Percentiles rank a stretch among this genome's conserved stretches.
phyloP scores from a whole-genome alignment of 2,113 vertebrate species.

The Malaclemys terrapin region DNA sequence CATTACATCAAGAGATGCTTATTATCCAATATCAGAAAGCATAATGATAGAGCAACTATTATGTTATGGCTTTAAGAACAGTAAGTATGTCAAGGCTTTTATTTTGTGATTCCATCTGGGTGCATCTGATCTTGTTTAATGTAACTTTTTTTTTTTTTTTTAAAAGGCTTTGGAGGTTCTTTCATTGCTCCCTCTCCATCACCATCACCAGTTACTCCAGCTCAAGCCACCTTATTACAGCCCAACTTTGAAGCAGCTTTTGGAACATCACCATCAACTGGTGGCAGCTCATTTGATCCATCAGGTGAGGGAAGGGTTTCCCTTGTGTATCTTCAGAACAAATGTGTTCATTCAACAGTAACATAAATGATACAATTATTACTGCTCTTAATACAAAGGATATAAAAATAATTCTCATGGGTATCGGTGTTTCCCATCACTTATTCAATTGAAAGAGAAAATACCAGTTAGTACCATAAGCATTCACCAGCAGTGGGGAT shows the following conservation, averaged over 20 bases:
- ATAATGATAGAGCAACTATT: background rate
- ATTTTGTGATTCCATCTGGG: background rate
- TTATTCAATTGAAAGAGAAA: slow-evolving; percentile 2
- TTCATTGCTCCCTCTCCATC: slow-evolving; percentile 85
- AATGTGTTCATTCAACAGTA: background rate
- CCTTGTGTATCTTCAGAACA: background rate
- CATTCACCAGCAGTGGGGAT: background rate
- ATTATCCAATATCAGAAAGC: background rate
- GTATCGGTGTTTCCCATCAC: background rate
- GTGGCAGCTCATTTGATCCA: slow-evolving; percentile 88
- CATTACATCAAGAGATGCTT: background rate
- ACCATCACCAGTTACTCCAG: slow-evolving; percentile 84
- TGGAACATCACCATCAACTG: slow-evolving; percentile 80
- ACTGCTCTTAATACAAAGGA: background rate
- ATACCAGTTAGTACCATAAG: background rate
- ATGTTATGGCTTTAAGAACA: background rate
- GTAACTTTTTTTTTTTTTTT: slow-evolving; percentile 52
- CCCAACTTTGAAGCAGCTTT: slow-evolving; percentile 87
- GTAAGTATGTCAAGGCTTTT: background rate
- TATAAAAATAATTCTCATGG: background rate
- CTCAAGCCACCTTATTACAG: slow-evolving; percentile 88
- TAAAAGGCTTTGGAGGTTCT: slow-evolving; percentile 84
- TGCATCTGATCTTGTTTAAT: slow-evolving; percentile 5
- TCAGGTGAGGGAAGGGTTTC: slow-evolving; percentile 85
- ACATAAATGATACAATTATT: background rate